Base-by-base conservation (phyloP, 2,113 vertebrate species). In the Peromyscus leucopus region DNA sequence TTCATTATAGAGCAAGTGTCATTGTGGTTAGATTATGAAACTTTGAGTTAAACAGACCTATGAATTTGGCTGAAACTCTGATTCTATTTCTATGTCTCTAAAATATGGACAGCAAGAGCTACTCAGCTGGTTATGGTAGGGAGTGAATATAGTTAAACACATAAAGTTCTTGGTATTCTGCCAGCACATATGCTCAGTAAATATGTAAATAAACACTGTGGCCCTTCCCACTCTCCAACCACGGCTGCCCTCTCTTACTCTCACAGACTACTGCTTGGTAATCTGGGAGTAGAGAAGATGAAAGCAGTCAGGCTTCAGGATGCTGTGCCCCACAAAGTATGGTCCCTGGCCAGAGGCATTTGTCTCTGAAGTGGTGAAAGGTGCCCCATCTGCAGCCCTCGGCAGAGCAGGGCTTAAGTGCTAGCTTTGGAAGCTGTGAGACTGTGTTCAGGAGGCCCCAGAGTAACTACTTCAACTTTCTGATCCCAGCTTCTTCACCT, bases 71-170 rank as follows among this genome's bases (percentile, higher is more conserved):
- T 57, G 92, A 84, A 94, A 93, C 19, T 88, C 87, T 55, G 48
- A 39, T 85, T 89, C 39, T 94, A 39, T 76, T 94, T 96, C 51
- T 72, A 89, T 63, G 12, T 63, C 79, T 96, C 22, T 93, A 76
- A 92, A 89, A 71, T 67, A 17, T 46, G 31, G 51, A 57, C 12
- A n/a, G n/a, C 4, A 22, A n/a, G 16, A 91, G n/a, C n/a, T 76
- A 59, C 78, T 74, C 17, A 26, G 21, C 65, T 42, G 65, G 26
- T 94, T 80, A 39, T 10, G 22, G 16, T 67, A 42, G 28, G 31
- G 67, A 65, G 84, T 74, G 79, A 72, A 57, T 42, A 10, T 79
- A 22, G 55, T 71, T 36, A 21, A 67, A 28, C 0, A 19, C 84
- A 31, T 57, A 26, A 82, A 78, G 36, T 36, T 21, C 28, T 76